Conservation (phyloP, 2,888 invertebrate species). For the Camponotus fellah region DNA sequence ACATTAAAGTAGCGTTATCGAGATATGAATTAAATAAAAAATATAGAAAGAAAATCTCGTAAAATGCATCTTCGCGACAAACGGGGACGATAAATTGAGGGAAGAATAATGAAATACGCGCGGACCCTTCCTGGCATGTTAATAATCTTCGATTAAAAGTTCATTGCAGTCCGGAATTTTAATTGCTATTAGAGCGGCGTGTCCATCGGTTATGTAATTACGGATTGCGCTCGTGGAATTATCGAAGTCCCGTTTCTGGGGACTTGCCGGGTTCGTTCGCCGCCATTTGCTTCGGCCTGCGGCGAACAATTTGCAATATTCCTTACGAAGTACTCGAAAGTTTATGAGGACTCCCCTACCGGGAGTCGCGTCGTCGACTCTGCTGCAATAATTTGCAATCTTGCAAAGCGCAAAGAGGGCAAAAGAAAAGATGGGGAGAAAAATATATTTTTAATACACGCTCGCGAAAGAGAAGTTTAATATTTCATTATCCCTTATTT, state of each 20-base stretch:
- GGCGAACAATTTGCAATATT: constrained; percentile 63
- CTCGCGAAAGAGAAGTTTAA: constrained; percentile 48
- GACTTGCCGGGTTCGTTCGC: constrained; percentile 7
- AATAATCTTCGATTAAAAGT: constrained; percentile 77
- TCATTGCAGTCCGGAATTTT: constrained; percentile 78
- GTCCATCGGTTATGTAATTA: constrained; percentile 76
- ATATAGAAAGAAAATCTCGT: background rate
- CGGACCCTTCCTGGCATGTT: constrained; percentile 56
- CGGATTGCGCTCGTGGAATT: constrained; percentile 58
- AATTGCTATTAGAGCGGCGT: constrained; percentile 78
- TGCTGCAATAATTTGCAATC: constrained; percentile 67
- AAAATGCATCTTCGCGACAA: constrained; percentile 11
- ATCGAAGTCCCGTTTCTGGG: constrained; percentile 8
- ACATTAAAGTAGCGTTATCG: background rate
- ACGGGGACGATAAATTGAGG: constrained; percentile 15
- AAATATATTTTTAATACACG: constrained; percentile 64
- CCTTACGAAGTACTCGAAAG: constrained; percentile 62
- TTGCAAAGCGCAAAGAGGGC: constrained; percentile 44
- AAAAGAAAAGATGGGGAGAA: constrained; percentile 38
- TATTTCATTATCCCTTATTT: constrained; percentile 52
- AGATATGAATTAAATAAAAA: background rate
- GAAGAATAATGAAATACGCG: constrained; percentile 47
- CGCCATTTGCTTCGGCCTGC: constrained; percentile 12
- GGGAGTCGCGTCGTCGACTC: constrained; percentile 17
- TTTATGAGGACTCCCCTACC: constrained; percentile 62